Evolutionary conservation across 2,888 invertebrate species (phyloP).

Genomic region (Endotricha flammealis): DNA sequence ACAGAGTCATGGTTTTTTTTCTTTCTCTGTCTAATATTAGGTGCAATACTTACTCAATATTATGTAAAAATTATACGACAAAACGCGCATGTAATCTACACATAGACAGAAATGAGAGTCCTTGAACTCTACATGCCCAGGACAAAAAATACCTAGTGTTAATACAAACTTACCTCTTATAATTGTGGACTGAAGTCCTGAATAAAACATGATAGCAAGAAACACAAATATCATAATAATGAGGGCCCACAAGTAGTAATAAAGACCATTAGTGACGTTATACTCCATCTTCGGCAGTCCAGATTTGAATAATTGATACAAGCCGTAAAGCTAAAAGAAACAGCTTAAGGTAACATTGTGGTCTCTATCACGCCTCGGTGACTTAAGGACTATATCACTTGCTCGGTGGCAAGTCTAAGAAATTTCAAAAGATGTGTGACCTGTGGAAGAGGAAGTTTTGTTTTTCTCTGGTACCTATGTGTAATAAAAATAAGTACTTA

Average conservation of each 20-base stretch:
- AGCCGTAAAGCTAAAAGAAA: slow-evolving; percentile 51
- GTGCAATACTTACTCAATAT: no score
- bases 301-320: slow-evolving; percentile 66
- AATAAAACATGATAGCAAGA: slow-evolving; percentile 68
- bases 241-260: slow-evolving; percentile 64
- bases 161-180: slow-evolving; percentile 48
- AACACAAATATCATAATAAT: slow-evolving; percentile 66
- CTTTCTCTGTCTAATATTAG: no score
- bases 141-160: background rate
- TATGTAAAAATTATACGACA: no score
- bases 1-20: no score
- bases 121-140: background rate
- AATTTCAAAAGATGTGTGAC: no score
- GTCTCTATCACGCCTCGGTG: no score
- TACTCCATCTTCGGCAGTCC: slow-evolving; percentile 58
- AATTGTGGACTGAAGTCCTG: slow-evolving; percentile 66
- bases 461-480: background rate
- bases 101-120: no score
- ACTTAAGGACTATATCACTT: no score
- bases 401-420: no score
- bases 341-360: slow-evolving; percentile 1
- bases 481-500: background rate
- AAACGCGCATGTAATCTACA: no score
- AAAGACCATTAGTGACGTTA: slow-evolving; percentile 65
- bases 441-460: no score